phyloP scores from a whole-genome alignment of 2,888 invertebrate genomes.

The Aradus depressus region DNA sequence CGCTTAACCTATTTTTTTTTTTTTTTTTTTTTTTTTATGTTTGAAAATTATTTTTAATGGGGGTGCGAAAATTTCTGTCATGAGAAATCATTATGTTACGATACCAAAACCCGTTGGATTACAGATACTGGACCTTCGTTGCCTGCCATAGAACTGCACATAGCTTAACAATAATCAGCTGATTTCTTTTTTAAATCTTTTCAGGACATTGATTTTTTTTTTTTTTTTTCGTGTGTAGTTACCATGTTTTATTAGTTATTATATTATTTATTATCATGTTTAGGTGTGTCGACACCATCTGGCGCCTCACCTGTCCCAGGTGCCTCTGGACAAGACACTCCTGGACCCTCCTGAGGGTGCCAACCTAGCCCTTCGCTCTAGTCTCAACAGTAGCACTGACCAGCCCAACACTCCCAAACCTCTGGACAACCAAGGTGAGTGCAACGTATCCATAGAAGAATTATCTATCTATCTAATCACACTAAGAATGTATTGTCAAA shows the following conservation, averaged over 20 bases:
- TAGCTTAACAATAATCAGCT: not conserved
- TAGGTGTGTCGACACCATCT: constrained; percentile 60
- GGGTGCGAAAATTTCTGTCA: too few species aligned
- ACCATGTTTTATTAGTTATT: not conserved
- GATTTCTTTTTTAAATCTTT: constrained; percentile 12
- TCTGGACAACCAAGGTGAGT: constrained; percentile 31
- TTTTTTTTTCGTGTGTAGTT: not conserved
- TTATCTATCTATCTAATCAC: too few species aligned
- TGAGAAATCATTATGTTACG: too few species aligned
- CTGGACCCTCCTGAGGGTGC: constrained; percentile 53
- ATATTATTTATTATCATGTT: constrained; percentile 2
- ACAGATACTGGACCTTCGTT: too few species aligned
- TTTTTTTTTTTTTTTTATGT: too few species aligned
- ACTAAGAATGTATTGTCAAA: too few species aligned
- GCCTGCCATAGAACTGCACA: too few species aligned
- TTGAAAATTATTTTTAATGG: too few species aligned
- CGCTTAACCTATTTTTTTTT: too few species aligned
- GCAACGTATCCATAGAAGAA: too few species aligned
- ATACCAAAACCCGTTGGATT: too few species aligned
- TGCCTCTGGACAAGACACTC: constrained; percentile 61
- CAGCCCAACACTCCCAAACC: constrained; percentile 45
- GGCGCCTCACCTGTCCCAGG: constrained; percentile 61
- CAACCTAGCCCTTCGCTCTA: constrained; percentile 39
- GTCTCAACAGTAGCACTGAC: constrained; percentile 34
- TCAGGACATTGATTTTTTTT: not conserved